Percentiles rank a stretch among this genome's conserved stretches.
These are phyloP conservation scores for Hypsibius dujardini DNA, from an alignment of 1,140 invertebrate species.

Conservation along the genomic window DNA sequence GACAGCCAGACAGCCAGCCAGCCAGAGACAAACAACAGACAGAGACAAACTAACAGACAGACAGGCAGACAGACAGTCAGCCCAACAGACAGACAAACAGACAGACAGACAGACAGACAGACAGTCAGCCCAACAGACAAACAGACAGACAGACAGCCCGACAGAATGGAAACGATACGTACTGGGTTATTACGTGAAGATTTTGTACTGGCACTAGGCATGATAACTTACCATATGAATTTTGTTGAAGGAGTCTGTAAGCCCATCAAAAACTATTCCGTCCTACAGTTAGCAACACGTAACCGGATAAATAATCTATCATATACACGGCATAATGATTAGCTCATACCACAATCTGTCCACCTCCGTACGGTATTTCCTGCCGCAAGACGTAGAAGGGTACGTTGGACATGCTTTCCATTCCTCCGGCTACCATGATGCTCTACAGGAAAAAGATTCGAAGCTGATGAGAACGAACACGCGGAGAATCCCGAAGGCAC, in stretches of 20 bases:
- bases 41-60: no score
- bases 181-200: no score
- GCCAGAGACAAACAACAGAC: no score
- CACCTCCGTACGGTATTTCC: constrained; percentile 73
- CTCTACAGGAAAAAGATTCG: constrained; percentile 41
- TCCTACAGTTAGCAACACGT: constrained; percentile 41
- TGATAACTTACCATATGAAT: constrained; percentile 60
- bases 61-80: no score
- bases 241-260: constrained; percentile 94
- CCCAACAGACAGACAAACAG: no score
- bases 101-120: no score
- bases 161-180: no score
- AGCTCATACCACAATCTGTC: constrained; percentile 49
- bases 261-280: constrained; percentile 84
- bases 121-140: no score
- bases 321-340: constrained; percentile 22
- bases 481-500: no score
- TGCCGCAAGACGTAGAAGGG: constrained; percentile 82
- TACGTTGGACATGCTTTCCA: constrained; percentile 98
- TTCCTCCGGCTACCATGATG: constrained; percentile 81
- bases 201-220: no score
- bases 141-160: no score
- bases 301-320: neutral
- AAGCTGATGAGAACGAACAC: constrained; percentile 19
- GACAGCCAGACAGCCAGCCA: no score